A percentile compares a stretch with the other conserved stretches of the same genome.
phyloP scores from a whole-genome alignment of 2,888 invertebrate species.

The Uloborus plumipes region DNA sequence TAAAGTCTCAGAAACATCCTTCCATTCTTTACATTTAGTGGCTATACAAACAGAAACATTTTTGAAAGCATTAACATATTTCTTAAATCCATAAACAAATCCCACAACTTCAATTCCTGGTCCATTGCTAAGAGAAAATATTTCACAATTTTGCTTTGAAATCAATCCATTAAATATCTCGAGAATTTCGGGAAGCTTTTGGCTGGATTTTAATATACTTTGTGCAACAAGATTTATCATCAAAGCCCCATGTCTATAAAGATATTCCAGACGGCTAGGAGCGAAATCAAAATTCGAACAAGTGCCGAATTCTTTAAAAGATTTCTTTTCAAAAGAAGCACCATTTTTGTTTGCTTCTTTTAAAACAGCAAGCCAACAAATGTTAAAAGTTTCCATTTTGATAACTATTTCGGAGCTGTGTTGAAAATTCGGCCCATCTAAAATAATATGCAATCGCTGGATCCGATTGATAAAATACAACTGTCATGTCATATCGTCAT shows the following conservation, averaged over 20 bases:
- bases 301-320: too few species aligned
- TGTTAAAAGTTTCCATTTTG: background rate
- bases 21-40: too few species aligned
- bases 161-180: background rate
- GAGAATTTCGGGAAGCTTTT: too few species aligned
- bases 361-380: constrained; percentile 1
- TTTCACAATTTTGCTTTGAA: background rate
- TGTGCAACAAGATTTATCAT: background rate
- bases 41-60: too few species aligned
- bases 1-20: too few species aligned
- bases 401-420: background rate
- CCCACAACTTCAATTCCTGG: constrained; percentile 6
- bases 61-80: background rate
- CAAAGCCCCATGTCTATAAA: constrained; percentile 4
- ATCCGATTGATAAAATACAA: too few species aligned
- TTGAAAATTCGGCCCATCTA: too few species aligned
- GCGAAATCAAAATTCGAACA: background rate
- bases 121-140: constrained; percentile 9
- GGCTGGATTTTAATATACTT: background rate
- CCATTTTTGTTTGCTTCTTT: background rate
- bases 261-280: background rate
- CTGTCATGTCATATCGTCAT: too few species aligned
- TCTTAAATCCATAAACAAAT: background rate
- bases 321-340: too few species aligned
- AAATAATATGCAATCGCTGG: too few species aligned